Conservation (phyloP, 2,113 vertebrate genomes). For the Rousettus leschenaultii region DNA sequence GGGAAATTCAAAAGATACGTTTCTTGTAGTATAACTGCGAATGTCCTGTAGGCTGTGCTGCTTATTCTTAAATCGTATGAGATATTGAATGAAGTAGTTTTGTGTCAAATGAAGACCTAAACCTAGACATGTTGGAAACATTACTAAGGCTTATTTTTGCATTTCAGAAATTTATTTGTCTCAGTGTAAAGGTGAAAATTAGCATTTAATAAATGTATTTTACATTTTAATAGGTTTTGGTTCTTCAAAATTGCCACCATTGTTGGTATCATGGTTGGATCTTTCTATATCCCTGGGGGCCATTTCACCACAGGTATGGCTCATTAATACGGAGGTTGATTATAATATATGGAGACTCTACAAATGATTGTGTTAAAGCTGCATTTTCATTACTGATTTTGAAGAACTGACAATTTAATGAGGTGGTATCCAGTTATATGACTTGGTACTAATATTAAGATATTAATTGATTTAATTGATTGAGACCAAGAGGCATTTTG, state of each 20-base stretch:
- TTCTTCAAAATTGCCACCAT: conserved; percentile 94
- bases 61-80: neutral
- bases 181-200: neutral
- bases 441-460: neutral
- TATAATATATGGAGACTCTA: neutral
- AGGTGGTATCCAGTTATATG: neutral
- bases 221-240: conserved; percentile 90
- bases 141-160: conserved; percentile 35
- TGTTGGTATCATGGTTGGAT: conserved; percentile 90
- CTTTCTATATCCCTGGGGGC: conserved; percentile 94
- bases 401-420: neutral
- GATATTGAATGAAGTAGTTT: neutral
- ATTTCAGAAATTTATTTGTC: neutral
- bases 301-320: conserved; percentile 89
- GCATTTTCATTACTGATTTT: neutral
- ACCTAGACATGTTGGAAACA: neutral
- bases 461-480: neutral
- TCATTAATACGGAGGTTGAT: neutral
- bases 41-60: neutral
- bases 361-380: neutral
- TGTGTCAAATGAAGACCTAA: conserved; percentile 27
- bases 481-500: conserved; percentile 1
- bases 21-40: neutral
- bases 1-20: neutral
- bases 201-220: conserved; percentile 12